Percentiles rank a stretch among this genome's conserved stretches.
Evolutionary conservation across 2,888 invertebrate genomes (phyloP).

Genomic region (Cremastinae sp.): DNA sequence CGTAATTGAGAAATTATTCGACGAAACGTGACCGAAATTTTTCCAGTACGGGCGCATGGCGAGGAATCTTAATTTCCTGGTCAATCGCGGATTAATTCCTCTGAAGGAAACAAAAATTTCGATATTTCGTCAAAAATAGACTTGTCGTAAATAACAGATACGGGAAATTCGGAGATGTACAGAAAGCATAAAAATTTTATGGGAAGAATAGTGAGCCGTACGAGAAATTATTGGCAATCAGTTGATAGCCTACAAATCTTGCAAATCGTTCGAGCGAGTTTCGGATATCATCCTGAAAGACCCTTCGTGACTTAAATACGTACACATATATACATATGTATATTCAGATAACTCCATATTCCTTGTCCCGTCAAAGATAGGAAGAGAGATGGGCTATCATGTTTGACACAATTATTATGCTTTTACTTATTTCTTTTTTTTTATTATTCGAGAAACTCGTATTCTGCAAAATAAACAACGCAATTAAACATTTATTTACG

Average conservation of each 20-base stretch:
- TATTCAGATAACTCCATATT: constrained; percentile 36
- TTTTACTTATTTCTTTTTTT: too few species aligned
- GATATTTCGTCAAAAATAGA: too few species aligned
- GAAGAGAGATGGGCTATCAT: not conserved
- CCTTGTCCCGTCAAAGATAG: constrained; percentile 10
- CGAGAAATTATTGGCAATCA: constrained; percentile 61
- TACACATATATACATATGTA: constrained; percentile 26
- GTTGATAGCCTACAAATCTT: constrained; percentile 62
- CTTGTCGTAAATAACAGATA: too few species aligned
- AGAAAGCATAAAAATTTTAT: too few species aligned
- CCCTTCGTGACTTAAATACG: constrained; percentile 26
- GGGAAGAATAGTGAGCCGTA: constrained; percentile 36
- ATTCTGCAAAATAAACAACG: too few species aligned
- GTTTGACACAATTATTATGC: too few species aligned
- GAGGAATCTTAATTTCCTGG: constrained; percentile 4
- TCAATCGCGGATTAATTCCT: not conserved
- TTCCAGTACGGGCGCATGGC: not conserved
- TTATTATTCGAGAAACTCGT: too few species aligned
- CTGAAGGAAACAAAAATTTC: not conserved
- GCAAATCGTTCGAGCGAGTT: constrained; percentile 27
- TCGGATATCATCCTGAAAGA: constrained; percentile 2
- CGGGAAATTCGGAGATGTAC: too few species aligned
- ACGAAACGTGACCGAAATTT: constrained; percentile 53
- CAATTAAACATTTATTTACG: too few species aligned
- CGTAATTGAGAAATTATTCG: constrained; percentile 51